Base-by-base conservation (phyloP, 1,140 invertebrate genomes). In the Venturia canescens region DNA sequence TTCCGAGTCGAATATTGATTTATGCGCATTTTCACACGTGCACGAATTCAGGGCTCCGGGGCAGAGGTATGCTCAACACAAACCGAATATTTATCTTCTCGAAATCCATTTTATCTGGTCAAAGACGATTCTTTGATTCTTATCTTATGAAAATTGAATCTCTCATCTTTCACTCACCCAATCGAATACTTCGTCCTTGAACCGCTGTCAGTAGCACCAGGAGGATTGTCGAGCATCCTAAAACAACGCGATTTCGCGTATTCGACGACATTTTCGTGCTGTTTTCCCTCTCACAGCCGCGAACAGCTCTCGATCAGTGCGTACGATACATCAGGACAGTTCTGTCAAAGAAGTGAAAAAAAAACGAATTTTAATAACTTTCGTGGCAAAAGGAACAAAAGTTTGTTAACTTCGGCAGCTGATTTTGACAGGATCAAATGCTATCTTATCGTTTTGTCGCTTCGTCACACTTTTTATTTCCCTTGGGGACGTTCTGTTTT, bases 191-290 rank as follows among this genome's bases (percentile, higher is more conserved):
- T 78, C 86, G 82, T 72, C 79, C 83, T 67, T 81, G 80, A 15
- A 76, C 75, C 34, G 74, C 29, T 13, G 77, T 69, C 67, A 75
- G 83, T 79, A 88, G 74, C 23, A 75, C 67, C 79, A 89, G 75
- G 70, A 88, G 82, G 15, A 63, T 27, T 38, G 82, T 81, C 70
- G 90, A 80, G 71, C 90, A 82, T 27, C 82, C 85, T 15, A 90
- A 69, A 74, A 89, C 81, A 31, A 88, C 84, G 86, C 87, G 89
- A 90, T 90, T 81, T 84, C 85, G 86, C 84, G 76, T 82, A 67
- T 75, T 79, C 60, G 53, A 83, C 79, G 72, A 71, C 69, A 79
- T 78, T 63, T 50, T 67, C 80, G 81, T 80, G 81, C 80, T 81
- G 60, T 26, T 9, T 7, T 3, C 5, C 9, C 0, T 44, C 11